phyloP scores from a whole-genome alignment of 2,888 invertebrate genomes.

The Chalcis sispes region DNA sequence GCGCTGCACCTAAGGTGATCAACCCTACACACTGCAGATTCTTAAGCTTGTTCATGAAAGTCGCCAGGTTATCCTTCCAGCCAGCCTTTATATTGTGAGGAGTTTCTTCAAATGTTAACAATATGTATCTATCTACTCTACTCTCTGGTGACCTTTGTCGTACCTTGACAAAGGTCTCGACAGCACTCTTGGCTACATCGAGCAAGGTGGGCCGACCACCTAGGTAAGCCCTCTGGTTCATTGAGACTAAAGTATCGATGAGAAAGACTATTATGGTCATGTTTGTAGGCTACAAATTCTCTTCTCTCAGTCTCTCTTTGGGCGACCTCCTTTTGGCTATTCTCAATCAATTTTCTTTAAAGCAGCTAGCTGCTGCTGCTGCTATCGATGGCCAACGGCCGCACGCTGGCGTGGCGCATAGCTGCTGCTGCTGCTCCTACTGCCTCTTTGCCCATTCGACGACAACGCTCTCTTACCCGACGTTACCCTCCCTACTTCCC shows the following conservation, averaged over 20 bases:
- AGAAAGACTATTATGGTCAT: conserved; percentile 99
- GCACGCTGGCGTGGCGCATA: conserved; percentile 63
- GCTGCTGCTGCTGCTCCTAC: conserved; percentile 47
- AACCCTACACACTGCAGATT: conserved; percentile 95
- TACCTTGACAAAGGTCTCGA: conserved; percentile 99
- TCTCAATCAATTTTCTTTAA: background rate
- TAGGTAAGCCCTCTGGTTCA: conserved; percentile 98
- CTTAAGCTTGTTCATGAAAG: conserved; percentile 98
- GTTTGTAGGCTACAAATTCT: conserved; percentile 70
- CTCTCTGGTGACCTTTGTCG: conserved; percentile 96
- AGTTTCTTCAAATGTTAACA: conserved; percentile 98
- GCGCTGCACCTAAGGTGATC: conserved; percentile 94
- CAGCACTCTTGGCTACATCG: conserved; percentile 99
- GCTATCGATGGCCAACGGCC: conserved; percentile 25
- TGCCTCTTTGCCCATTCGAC: conserved; percentile 38
- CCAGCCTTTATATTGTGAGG: conserved; percentile 99
- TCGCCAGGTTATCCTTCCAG: conserved; percentile 98
- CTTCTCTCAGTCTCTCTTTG: conserved; percentile 1
- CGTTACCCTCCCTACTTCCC: conserved; percentile 55
- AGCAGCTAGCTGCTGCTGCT: background rate
- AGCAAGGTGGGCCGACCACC: conserved; percentile 95
- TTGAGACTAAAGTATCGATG: conserved; percentile 99
- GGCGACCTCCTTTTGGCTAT: background rate
- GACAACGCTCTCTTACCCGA: conserved; percentile 28
- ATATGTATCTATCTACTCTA: conserved; percentile 98